Base-by-base conservation (phyloP, 2,113 vertebrate genomes). In the Thalassarche chlororhynchos region DNA sequence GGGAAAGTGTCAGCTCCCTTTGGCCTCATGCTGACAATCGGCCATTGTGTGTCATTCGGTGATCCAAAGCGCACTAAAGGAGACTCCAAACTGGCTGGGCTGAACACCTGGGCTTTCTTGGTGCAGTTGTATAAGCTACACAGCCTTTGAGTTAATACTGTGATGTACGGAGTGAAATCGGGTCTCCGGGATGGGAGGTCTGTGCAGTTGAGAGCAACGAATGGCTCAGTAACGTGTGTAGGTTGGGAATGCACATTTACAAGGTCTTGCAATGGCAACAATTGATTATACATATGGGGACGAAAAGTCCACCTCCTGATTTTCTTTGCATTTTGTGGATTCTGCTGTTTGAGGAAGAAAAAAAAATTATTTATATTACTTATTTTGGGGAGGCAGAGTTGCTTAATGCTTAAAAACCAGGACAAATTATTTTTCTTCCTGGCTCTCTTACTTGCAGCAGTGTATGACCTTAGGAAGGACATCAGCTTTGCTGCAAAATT, bases 1-100 rank as follows among this genome's bases (percentile, higher is more conserved):
- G 96, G 97, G 96, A 97, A 97, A 96, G 84, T 7, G 74, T 79
- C 25, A 15, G 84, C 84, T 91, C 88, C 84, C 74, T 87, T 91
- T 2, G 57, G 86, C 91, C 92, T 87, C 97, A 82, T 1, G 32
- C 94, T 97, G 90, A 57, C 92, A 82, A 6, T 25, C 12, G 1
- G 28, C 77, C 82, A 40, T 92, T 91, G 21, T 58, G 85, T n/a
- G 80, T 47, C 89, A 54, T 2, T 52, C 31, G 14, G 2, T 5
- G 31, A 18, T 75, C 84, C 68, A 29, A 16, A 12, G 31, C 2
- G 2, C 17, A 0, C 71, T 11, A 9, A 47, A 28, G 44, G 77
- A 51, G 46, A 57, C 81, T 66, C 69, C 52, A 26, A 5, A 23
- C 19, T 12, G 51, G 31, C 70, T 65, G 92, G 34, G 44, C 5